phyloP scores from a whole-genome alignment of 92 coral and sea anemone genomes.

The Palythoa grandiflora region DNA sequence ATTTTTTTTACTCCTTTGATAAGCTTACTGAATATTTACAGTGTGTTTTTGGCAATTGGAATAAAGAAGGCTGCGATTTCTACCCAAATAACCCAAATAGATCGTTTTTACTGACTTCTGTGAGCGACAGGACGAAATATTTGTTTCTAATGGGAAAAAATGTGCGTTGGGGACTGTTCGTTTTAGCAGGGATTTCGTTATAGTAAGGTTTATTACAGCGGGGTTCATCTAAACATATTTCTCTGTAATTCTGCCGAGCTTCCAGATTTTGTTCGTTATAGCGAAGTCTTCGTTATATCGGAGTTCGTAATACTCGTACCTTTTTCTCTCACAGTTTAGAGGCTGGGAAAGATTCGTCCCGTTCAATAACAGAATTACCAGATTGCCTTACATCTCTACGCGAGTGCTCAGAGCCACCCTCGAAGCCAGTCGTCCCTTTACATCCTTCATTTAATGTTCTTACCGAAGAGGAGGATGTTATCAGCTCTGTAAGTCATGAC shows the following conservation, averaged over 20 bases:
- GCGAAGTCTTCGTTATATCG: not conserved
- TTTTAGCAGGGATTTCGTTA: not conserved
- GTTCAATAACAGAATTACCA: constrained; percentile 62
- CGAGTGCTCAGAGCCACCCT: constrained; percentile 66
- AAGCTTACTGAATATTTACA: too few species aligned
- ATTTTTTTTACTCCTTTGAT: too few species aligned
- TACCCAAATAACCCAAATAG: too few species aligned
- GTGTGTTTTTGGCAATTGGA: too few species aligned
- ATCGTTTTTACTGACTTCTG: not conserved
- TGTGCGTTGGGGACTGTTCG: not conserved
- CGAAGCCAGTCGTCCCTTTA: constrained; percentile 54
- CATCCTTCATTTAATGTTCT: constrained; percentile 43
- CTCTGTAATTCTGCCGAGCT: not conserved
- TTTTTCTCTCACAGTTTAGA: not conserved
- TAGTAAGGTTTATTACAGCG: not conserved
- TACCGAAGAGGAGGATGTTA: constrained; percentile 43
- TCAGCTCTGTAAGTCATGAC: constrained; percentile 34
- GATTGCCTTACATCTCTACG: constrained; percentile 47
- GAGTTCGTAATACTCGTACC: not conserved
- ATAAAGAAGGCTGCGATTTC: too few species aligned
- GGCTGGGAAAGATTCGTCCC: not conserved
- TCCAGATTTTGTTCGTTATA: not conserved
- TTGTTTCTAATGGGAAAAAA: not conserved
- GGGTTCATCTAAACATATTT: not conserved
- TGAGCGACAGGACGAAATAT: not conserved